Conservation (phyloP, 1,140 invertebrate genomes). For the fruit fly (Drosophila melanogaster) region Release_6_plus_ISO1_MT NT_033777.3:31714001-31714500, state of each 20-base stretch:
- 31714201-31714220: conserved; percentile 65
- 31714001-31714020: conserved; percentile 48
- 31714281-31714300: conserved; percentile 14
- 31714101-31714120: conserved; percentile 55
- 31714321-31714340: neutral
- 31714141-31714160: conserved; percentile 48
- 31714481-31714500: too few relatives aligned
- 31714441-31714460: neutral
- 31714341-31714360: neutral
- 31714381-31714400: neutral
- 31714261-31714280: conserved; percentile 48
- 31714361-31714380: neutral
- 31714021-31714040: conserved; percentile 73
- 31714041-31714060: conserved; percentile 81
- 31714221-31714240: conserved; percentile 43
- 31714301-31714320: neutral
- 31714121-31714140: conserved; percentile 49
- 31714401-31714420: neutral
- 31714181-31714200: conserved; percentile 59
- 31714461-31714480: too few relatives aligned
- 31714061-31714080: conserved; percentile 79
- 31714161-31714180: conserved; percentile 33
- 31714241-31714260: conserved; percentile 50
- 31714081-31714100: conserved; percentile 67
- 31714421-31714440: neutral